Conservation (phyloP, 1,140 invertebrate species). For the Zaprionus gabonicus region DNA sequence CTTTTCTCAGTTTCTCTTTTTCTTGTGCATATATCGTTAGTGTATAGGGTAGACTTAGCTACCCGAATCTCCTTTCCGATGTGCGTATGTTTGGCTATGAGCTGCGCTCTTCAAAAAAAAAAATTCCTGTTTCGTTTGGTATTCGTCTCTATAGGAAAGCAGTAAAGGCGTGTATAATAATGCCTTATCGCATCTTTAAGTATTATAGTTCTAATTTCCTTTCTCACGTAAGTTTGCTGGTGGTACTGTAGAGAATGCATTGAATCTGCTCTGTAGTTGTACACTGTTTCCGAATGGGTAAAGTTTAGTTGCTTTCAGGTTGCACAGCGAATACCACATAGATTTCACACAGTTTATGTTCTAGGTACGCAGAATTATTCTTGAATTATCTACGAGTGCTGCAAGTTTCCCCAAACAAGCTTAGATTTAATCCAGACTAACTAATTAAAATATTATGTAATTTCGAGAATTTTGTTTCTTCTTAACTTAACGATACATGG, state of each 20-base stretch:
- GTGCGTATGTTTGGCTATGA: slow-evolving; percentile 22
- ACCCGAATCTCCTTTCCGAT: neutral
- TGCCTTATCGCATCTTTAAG: neutral
- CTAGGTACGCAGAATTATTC: slow-evolving; percentile 64
- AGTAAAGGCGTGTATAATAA: slow-evolving; percentile 1
- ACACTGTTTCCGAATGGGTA: slow-evolving; percentile 18
- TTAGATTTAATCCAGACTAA: slow-evolving; percentile 22
- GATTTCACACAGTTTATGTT: slow-evolving; percentile 41
- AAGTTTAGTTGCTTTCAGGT: slow-evolving; percentile 10
- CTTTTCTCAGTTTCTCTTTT: neutral
- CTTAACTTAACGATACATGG: slow-evolving; percentile 13
- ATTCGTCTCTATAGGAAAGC: neutral
- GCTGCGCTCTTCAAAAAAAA: slow-evolving; percentile 32
- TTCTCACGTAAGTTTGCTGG: neutral
- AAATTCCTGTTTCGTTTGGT: neutral
- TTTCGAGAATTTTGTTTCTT: neutral
- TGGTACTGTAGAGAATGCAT: neutral
- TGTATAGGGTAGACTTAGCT: neutral
- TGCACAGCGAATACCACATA: slow-evolving; percentile 24
- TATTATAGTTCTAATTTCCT: too few relatives aligned
- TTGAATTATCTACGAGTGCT: slow-evolving; percentile 55
- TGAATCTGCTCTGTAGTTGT: slow-evolving; percentile 4
- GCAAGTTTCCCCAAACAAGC: slow-evolving; percentile 43
- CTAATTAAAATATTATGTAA: slow-evolving; percentile 19
- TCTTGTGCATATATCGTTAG: neutral